These are phyloP conservation scores for Chloropsis cyanopogon DNA, from an alignment of 2,113 vertebrate genomes.

Conservation along the genomic window DNA sequence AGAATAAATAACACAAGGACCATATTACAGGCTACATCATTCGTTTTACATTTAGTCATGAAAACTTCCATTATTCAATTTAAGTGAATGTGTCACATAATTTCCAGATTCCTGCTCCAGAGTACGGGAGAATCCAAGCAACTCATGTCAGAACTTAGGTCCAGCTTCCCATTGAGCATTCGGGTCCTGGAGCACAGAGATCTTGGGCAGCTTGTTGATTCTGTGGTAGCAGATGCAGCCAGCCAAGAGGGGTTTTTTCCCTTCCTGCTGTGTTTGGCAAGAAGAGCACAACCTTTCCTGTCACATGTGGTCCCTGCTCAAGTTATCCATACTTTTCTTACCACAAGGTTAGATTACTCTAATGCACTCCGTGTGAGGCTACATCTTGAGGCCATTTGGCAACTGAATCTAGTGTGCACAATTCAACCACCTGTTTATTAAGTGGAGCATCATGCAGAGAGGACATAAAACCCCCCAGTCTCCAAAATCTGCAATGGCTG, in stretches of 20 bases:
- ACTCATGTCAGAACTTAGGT: slow-evolving; percentile 13
- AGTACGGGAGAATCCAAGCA: not conserved
- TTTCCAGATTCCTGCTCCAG: slow-evolving; percentile 44
- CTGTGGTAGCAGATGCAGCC: slow-evolving; percentile 17
- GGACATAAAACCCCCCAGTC: slow-evolving; percentile 27
- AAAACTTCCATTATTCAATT: slow-evolving; percentile 50
- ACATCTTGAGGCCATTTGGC: slow-evolving; percentile 69
- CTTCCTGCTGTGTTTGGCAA: slow-evolving; percentile 54
- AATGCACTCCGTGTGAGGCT: slow-evolving; percentile 62
- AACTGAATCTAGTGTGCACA: slow-evolving; percentile 22
- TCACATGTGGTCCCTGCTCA: slow-evolving; percentile 49
- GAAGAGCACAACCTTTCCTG: slow-evolving; percentile 54
- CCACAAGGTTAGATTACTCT: slow-evolving; percentile 56
- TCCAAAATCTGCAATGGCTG: slow-evolving; percentile 38
- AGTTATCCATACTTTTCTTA: slow-evolving; percentile 63
- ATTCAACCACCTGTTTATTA: slow-evolving; percentile 69
- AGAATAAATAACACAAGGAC: slow-evolving; percentile 50
- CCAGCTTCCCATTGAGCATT: not conserved
- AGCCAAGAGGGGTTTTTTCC: not conserved
- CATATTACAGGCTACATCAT: slow-evolving; percentile 16
- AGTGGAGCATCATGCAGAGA: slow-evolving; percentile 68
- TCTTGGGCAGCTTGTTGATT: not conserved
- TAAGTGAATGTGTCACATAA: slow-evolving; percentile 47
- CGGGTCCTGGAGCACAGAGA: not conserved
- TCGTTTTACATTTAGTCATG: slow-evolving; percentile 39